Base-by-base conservation (phyloP, 1,140 invertebrate species). In the Tetraneura akinire region DNA sequence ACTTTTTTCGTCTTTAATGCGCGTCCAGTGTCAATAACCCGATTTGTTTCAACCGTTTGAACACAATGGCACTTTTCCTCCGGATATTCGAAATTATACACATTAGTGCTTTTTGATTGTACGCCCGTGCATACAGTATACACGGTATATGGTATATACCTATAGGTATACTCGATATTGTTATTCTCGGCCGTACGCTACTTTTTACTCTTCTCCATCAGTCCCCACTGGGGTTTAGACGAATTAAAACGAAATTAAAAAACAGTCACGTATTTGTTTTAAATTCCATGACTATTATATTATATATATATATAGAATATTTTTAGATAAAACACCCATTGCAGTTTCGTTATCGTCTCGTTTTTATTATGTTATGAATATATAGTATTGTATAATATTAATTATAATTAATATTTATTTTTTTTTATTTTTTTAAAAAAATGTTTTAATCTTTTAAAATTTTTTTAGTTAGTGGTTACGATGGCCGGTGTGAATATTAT, bases 31-130 rank as follows among this genome's bases (percentile, higher is more conserved):
- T 51, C 68, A 71, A 71, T 71, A 71, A 71, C 68, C 68, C 68
- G 68, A 71, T 71, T 71, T 71, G 68, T 71, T 71, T 45, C 68
- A 45, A 71, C 68, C 68, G 68, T 51, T 71, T 71, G 68, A 71
- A 71, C 68, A 71, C 68, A 71, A 71, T 71, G 26, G 68, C 68
- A 71, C 26, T 71, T 71, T 51, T 29, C 47, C 47, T 45, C 68
- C 68, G 68, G 68, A 71, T 51, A 71, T 29, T 51, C 68, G 47
- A 71, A 71, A 71, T 71, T 71, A 71, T 71, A 71, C 68, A 71
- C 68, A 49, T 71, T 71, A 71, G 68, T 18, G 68, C 68, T 71
- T 71, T 71, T 51, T 26, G 68, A 71, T 51, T 29, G 45, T 51
- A n/a, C 45, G 45, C 45, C 45, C 68, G 68, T 49, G 42, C 32